phyloP scores from a whole-genome alignment of 2,797 vertebrate genomes.

The Anolis apletophallus region DNA sequence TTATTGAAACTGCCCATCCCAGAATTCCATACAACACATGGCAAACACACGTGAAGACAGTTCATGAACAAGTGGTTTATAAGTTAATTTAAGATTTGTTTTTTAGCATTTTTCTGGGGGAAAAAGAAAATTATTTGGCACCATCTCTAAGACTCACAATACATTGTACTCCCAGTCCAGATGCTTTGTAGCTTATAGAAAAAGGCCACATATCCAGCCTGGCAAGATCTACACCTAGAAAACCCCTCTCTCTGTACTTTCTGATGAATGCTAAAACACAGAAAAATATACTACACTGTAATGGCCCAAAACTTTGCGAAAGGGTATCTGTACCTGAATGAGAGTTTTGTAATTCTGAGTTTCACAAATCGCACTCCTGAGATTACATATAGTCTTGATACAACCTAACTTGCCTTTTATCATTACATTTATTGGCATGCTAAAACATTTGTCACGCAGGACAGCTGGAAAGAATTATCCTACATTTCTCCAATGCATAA shows the following conservation, averaged over 20 bases:
- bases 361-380: conserved; percentile 4
- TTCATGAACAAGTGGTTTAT: background rate
- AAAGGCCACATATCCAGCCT: background rate
- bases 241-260: background rate
- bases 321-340: background rate
- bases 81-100: conserved; percentile 5
- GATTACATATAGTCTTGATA: background rate
- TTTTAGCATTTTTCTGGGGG: conserved; percentile 2
- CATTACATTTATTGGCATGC: conserved; percentile 11
- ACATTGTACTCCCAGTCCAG: background rate
- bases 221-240: background rate
- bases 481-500: conserved; percentile 40
- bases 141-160: background rate
- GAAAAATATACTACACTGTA: background rate
- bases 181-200: background rate
- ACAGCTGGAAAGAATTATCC: background rate
- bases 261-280: background rate
- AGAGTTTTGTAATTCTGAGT: background rate
- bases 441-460: background rate
- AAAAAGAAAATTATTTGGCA: conserved; percentile 18
- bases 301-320: background rate
- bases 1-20: background rate
- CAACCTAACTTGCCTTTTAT: conserved; percentile 35
- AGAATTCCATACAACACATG: conserved; percentile 8
- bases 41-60: background rate